Conservation (phyloP, 2,113 vertebrate species). For the Corythoichthys intestinalis region DNA sequence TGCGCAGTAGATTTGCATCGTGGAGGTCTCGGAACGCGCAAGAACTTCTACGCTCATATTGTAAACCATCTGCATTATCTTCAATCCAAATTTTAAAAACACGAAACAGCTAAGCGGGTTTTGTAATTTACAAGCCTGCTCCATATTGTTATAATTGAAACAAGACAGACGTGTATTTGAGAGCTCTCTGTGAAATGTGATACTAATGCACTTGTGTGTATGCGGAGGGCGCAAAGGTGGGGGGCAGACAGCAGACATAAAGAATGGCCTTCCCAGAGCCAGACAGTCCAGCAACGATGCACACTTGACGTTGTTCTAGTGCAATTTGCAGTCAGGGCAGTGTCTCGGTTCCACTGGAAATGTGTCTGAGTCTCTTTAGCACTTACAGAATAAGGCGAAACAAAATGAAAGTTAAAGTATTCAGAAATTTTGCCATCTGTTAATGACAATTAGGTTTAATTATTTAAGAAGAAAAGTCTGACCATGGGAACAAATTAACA, state of each 20-base stretch:
- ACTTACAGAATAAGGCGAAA: too few relatives aligned
- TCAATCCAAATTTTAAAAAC: neutral
- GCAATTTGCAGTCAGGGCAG: neutral
- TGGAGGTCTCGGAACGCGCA: slow-evolving; percentile 22
- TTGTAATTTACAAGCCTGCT: neutral
- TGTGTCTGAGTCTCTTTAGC: neutral
- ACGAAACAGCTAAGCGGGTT: neutral
- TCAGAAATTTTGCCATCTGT: too few relatives aligned
- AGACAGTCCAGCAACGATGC: neutral
- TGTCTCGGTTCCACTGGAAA: neutral
- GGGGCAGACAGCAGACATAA: slow-evolving; percentile 15
- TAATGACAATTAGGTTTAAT: too few relatives aligned
- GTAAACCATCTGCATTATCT: slow-evolving; percentile 28
- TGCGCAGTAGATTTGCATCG: slow-evolving; percentile 8
- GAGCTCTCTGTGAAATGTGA: slow-evolving; percentile 27
- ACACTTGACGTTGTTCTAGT: neutral
- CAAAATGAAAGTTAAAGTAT: too few relatives aligned
- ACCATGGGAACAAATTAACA: too few relatives aligned
- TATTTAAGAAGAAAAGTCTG: too few relatives aligned
- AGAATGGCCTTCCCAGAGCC: neutral
- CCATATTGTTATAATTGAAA: slow-evolving; percentile 8
- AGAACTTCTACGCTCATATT: slow-evolving; percentile 11
- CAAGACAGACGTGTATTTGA: slow-evolving; percentile 31
- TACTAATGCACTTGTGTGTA: slow-evolving; percentile 8
- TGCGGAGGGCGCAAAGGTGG: neutral